These are phyloP conservation scores for Agrochola macilenta DNA, from an alignment of 2,888 invertebrate genomes.

Conservation along the genomic window DNA sequence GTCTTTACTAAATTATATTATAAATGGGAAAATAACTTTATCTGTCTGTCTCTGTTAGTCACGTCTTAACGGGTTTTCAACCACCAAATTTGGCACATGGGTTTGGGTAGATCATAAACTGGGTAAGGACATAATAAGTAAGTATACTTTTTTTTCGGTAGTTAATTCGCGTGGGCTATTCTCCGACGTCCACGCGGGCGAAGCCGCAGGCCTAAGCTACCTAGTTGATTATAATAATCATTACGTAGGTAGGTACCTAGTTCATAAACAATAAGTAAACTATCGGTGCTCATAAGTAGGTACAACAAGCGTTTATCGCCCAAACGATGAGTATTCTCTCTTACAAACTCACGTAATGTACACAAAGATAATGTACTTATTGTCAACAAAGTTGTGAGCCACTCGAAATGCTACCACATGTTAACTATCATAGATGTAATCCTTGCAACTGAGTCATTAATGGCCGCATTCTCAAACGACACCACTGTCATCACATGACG, in stretches of 20 bases:
- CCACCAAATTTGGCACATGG: not conserved
- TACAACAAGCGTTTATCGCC: slow-evolving; percentile 12
- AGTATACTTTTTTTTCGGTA: not conserved
- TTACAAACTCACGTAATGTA: slow-evolving; percentile 17
- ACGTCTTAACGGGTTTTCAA: too few relatives aligned
- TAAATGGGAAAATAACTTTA: not conserved
- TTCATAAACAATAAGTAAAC: not conserved
- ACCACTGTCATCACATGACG: not conserved
- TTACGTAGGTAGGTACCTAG: not conserved
- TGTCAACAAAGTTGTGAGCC: slow-evolving; percentile 26
- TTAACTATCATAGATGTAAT: not conserved
- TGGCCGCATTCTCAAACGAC: not conserved
- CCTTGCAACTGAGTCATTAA: not conserved
- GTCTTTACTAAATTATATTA: too few relatives aligned
- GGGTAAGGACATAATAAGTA: not conserved
- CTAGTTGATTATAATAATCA: not conserved
- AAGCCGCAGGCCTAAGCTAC: not conserved
- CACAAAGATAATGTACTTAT: slow-evolving; percentile 13
- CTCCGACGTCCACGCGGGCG: not conserved
- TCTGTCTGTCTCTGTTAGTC: too few relatives aligned
- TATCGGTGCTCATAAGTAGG: not conserved
- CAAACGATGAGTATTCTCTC: slow-evolving; percentile 9
- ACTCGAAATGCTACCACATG: slow-evolving; percentile 7
- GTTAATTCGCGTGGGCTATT: not conserved
- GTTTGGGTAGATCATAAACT: not conserved